phyloP scores from a whole-genome alignment of 2,888 invertebrate genomes.

The Conomelus anceps region DNA sequence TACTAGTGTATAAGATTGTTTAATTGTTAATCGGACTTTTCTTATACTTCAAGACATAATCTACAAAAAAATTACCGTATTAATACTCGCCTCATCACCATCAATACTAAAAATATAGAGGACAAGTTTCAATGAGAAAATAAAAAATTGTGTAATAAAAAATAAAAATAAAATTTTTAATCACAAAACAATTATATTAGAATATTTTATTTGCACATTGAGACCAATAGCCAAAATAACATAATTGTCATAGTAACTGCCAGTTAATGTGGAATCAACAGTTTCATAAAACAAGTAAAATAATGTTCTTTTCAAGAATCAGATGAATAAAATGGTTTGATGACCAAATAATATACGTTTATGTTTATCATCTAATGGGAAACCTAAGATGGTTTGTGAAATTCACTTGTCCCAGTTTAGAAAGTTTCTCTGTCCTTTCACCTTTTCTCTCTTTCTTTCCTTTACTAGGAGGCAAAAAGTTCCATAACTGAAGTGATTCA shows the following conservation, averaged over 20 bases:
- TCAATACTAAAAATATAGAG: too few relatives aligned
- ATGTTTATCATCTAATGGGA: background rate
- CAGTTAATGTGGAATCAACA: background rate
- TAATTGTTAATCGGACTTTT: too few relatives aligned
- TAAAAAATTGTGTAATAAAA: background rate
- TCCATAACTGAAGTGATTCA: conserved; percentile 5
- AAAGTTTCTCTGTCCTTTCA: background rate
- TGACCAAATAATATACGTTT: background rate
- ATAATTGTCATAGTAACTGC: background rate
- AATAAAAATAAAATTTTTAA: background rate
- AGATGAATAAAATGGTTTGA: background rate
- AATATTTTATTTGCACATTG: background rate
- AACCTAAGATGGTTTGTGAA: background rate
- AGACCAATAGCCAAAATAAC: background rate
- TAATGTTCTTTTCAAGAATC: background rate
- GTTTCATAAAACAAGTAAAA: background rate
- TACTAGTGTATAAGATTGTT: too few relatives aligned
- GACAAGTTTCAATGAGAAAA: background rate
- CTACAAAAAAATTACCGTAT: too few relatives aligned
- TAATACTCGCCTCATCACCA: too few relatives aligned
- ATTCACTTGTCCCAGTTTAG: background rate
- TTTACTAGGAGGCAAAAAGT: background rate
- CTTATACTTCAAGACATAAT: too few relatives aligned
- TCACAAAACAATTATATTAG: background rate
- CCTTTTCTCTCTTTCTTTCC: background rate